Evolutionary conservation across 2,113 vertebrate species (phyloP), one percentile per base, ranked within the genome.

Genomic region (Sphaerodactylus townsendi): DNA sequence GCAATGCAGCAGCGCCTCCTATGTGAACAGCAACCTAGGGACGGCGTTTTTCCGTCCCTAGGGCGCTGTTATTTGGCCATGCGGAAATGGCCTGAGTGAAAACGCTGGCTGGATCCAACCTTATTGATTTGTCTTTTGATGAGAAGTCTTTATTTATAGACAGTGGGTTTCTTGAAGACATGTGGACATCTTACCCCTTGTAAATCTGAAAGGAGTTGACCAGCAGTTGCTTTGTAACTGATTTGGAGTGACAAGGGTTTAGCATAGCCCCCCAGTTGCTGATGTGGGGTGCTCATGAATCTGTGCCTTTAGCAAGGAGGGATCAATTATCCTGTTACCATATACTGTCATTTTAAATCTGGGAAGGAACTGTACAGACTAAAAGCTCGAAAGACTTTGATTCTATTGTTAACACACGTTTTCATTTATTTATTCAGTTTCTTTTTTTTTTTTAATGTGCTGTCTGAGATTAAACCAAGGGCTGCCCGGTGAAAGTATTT

Each of bases 301-400:
- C 91, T 94, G 69, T 95, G 89, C 93, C 80, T 83, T 91, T 83
- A 95, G 92, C 92, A 94, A 95, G 93, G 92, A 93, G 84, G 88
- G 93, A 93, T 95, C 94, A 94, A 95, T 95, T 95, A 95, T 94
- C 94, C 91, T 95, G 71, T 92, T 93, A 93, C 88, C 90, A 89
- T 94, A 81, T 92, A 90, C 92, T 94, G 94, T 96, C 93, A 93
- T 95, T 95, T 96, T 93, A 95, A 95, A 95, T 96, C 94, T 94
- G 87, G 82, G 92, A 95, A 93, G 80, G 81, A 95, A 89, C 87
- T 83, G 84, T 85, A 83, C 89, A 82, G 87, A 89, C 92, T 93
- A 94, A 95, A 95, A 95, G 93, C 87, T 91, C 92, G 87, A 95
- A 79, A 91, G 92, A 85, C 75, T 91, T 82, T 62, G 81, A 84